These are phyloP conservation scores for Trididemnum clinides DNA, from an alignment of 23 tunicate genomes.

Conservation along the genomic window DNA sequence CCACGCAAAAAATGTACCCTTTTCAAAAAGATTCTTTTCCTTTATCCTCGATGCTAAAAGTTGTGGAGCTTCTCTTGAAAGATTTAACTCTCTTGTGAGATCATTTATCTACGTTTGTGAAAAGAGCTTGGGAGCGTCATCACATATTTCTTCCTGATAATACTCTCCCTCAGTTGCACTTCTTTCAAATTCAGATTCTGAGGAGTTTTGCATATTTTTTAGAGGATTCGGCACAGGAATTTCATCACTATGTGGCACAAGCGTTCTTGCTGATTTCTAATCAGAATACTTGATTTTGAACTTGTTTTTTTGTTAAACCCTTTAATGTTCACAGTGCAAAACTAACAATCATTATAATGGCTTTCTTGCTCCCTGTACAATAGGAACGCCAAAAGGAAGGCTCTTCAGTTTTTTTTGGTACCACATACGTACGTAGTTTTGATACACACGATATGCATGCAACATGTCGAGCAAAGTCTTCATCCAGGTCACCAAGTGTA, in stretches of 20 bases:
- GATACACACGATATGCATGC: too few relatives aligned
- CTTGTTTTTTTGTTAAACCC: slow-evolving; percentile 10
- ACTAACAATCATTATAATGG: slow-evolving; percentile 24
- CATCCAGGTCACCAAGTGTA: slow-evolving; percentile 22
- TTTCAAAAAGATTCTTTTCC: slow-evolving; percentile 35
- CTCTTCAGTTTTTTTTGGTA: slow-evolving; percentile 28
- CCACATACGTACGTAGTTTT: slow-evolving; percentile 24
- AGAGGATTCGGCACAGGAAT: slow-evolving; percentile 25
- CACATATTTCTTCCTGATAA: not conserved
- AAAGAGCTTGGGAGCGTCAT: slow-evolving; percentile 29
- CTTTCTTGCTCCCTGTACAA: slow-evolving; percentile 36
- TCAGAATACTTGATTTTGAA: not conserved
- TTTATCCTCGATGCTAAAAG: slow-evolving; percentile 17
- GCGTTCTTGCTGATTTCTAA: slow-evolving; percentile 14
- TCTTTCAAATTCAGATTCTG: slow-evolving; percentile 19
- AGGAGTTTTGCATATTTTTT: not conserved
- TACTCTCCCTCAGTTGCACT: slow-evolving; percentile 19
- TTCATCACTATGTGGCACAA: slow-evolving; percentile 23
- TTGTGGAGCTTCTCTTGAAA: slow-evolving; percentile 30
- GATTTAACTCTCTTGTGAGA: slow-evolving; percentile 43
- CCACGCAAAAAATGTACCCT: slow-evolving; percentile 31
- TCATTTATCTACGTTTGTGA: slow-evolving; percentile 6
- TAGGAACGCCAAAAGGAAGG: slow-evolving; percentile 28
- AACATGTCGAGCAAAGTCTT: slow-evolving; percentile 22
- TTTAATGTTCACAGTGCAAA: slow-evolving; percentile 1